Percentiles rank a stretch among this genome's conserved stretches.
These are phyloP conservation scores for Saccostrea echinata DNA, from an alignment of 1,140 invertebrate species.

Conservation along the genomic window DNA sequence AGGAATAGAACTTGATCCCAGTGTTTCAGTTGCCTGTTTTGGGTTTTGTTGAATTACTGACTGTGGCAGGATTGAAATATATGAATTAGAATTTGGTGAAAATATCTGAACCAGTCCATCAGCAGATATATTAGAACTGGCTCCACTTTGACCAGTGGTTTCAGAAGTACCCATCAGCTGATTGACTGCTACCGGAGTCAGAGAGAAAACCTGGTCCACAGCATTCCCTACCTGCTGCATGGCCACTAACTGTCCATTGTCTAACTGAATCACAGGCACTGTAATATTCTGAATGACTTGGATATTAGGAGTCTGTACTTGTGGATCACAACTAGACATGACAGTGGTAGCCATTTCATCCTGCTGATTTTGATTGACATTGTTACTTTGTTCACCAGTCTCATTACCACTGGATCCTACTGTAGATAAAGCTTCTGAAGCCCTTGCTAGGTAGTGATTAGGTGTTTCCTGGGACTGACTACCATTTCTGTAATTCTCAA, in stretches of 20 bases:
- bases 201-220: background rate
- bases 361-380: background rate
- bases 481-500: background rate
- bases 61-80: conserved; percentile 3
- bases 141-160: background rate
- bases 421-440: background rate
- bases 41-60: background rate
- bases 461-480: background rate
- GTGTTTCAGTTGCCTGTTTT: background rate
- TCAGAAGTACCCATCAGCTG: background rate
- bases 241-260: conserved; percentile 24
- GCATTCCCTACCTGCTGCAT: background rate
- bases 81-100: background rate
- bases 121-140: background rate
- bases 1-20: background rate
- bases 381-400: background rate
- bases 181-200: background rate
- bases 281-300: conserved; percentile 36
- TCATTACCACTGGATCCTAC: background rate
- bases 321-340: background rate
- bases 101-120: background rate
- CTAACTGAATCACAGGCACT: conserved; percentile 1
- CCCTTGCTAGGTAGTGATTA: background rate
- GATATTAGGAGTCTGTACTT: background rate
- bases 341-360: background rate